These are phyloP conservation scores for Aricia artaxerxes DNA, from an alignment of 2,888 invertebrate genomes.

Conservation along the genomic window DNA sequence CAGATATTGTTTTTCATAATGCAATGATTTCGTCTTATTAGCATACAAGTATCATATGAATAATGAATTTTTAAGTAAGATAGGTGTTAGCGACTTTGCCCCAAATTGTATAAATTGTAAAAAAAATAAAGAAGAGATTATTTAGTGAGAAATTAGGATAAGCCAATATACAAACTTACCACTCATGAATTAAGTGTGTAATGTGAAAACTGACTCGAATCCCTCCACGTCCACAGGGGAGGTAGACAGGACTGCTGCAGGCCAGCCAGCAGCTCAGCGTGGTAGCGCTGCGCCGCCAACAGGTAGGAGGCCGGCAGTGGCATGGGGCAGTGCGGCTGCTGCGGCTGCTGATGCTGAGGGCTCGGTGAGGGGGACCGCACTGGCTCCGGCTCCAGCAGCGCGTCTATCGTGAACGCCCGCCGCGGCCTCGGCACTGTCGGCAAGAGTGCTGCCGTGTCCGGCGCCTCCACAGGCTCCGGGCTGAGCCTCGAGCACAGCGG, in stretches of 20 bases:
- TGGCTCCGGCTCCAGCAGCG: conserved; percentile 88
- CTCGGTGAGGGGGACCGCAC: conserved; percentile 65
- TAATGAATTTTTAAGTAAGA: no score
- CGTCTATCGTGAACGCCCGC: conserved; percentile 92
- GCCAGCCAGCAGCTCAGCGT: conserved; percentile 72
- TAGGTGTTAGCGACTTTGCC: no score
- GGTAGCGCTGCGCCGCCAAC: conserved; percentile 72
- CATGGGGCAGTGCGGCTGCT: conserved; percentile 64
- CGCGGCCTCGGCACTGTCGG: conserved; percentile 67
- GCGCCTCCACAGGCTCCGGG: conserved; percentile 67
- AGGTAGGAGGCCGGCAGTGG: conserved; percentile 67
- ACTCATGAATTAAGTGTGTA: conserved; percentile 79
- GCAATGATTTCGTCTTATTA: no score
- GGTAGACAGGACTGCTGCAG: conserved; percentile 73
- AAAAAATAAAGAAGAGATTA: no score
- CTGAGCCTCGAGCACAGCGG: conserved; percentile 78
- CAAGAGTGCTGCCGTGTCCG: conserved; percentile 63
- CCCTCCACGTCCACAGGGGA: conserved; percentile 75
- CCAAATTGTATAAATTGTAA: no score
- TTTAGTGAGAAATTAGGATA: no score
- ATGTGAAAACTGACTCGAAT: conserved; percentile 74
- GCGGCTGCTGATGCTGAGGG: conserved; percentile 65
- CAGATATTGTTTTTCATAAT: no score
- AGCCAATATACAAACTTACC: conserved; percentile 53
- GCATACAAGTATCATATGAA: no score